A percentile compares a stretch with the other conserved stretches of the same genome.
These are phyloP conservation scores for Mactra quadrangularis DNA, from an alignment of 1,140 invertebrate species.

Conservation along the genomic window DNA sequence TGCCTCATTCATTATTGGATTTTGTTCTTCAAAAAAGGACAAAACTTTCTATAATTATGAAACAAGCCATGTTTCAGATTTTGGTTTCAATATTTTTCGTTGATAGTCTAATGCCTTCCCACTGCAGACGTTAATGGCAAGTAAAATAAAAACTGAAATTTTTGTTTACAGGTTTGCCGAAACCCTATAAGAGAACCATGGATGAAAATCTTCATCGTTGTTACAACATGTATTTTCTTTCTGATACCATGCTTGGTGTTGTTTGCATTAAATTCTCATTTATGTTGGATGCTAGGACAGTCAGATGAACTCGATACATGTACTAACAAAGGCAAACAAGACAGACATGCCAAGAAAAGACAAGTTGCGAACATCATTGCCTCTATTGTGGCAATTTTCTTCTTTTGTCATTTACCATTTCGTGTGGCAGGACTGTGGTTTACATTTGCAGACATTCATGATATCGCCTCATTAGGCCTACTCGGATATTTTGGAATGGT, in stretches of 20 bases:
- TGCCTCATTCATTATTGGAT: too few relatives aligned
- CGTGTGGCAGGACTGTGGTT: constrained; percentile 67
- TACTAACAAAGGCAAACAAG: constrained; percentile 1
- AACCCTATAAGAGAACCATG: constrained; percentile 29
- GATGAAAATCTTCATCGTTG: constrained; percentile 31
- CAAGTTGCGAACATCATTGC: constrained; percentile 66
- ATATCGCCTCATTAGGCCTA: constrained; percentile 50
- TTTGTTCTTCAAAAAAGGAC: too few relatives aligned
- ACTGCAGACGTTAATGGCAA: too few relatives aligned
- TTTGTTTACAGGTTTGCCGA: constrained; percentile 48
- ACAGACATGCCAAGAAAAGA: background rate
- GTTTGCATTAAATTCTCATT: constrained; percentile 18
- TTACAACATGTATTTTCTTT: constrained; percentile 4
- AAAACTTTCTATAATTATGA: too few relatives aligned
- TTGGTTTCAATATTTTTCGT: too few relatives aligned
- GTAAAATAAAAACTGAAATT: too few relatives aligned
- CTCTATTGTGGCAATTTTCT: constrained; percentile 72
- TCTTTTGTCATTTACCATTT: constrained; percentile 74
- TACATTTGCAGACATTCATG: constrained; percentile 58
- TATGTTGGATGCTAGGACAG: constrained; percentile 14
- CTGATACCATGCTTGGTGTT: constrained; percentile 7
- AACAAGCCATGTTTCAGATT: too few relatives aligned
- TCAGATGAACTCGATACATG: background rate
- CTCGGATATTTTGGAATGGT: constrained; percentile 66
- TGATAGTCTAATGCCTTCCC: too few relatives aligned